Evolutionary conservation across 2,797 vertebrate species (phyloP), one percentile per base, ranked within the genome.

Genomic region (Paramormyrops hopkinsi): DNA sequence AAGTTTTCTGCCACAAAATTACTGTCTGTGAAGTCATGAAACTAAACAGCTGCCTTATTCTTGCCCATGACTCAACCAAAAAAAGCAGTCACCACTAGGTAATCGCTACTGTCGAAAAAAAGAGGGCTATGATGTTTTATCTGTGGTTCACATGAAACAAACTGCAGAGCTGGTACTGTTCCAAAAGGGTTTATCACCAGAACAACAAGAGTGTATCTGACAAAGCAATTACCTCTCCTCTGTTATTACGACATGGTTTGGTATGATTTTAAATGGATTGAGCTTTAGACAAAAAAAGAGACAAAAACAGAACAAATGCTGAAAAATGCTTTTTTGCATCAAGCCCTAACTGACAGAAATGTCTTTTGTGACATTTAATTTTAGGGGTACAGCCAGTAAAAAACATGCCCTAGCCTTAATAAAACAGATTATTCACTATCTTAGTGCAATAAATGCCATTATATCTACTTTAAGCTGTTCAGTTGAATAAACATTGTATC

Each of bases 401-500:
- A 92, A 90, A 95, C 91, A 92, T 92, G 91, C 87, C 89, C 53
- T 11, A 51, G 89, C 91, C 88, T 92, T 92, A 53, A 85, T 85
- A 48, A 50, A 59, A 94, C 92, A 93, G 93, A 92, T 92, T 90
- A 92, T 88, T 92, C 62, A 92, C 92, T 86, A 92, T 41, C 33
- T 76, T 76, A 41, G 69, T 17, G 14, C 69, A 41, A 93, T 54
- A 92, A 92, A 92, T 90, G 89, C 92, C 79, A 48, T 91, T 91
- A 88, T 92, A 91, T 93, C 93, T 94, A 92, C 92, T 92, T 91
- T 91, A 92, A 92, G 91, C 93, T 91, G 91, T 91, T 93, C 90
- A 91, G 88, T 93, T 94, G 91, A 93, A 93, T 92, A 94, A 91
- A 91, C 86, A 89, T 90, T 90, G 53, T 53, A 48, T 82, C 25